A percentile compares a stretch with the other conserved stretches of the same genome.
phyloP scores from a whole-genome alignment of 2,888 invertebrate species.

The Altica lythri region DNA sequence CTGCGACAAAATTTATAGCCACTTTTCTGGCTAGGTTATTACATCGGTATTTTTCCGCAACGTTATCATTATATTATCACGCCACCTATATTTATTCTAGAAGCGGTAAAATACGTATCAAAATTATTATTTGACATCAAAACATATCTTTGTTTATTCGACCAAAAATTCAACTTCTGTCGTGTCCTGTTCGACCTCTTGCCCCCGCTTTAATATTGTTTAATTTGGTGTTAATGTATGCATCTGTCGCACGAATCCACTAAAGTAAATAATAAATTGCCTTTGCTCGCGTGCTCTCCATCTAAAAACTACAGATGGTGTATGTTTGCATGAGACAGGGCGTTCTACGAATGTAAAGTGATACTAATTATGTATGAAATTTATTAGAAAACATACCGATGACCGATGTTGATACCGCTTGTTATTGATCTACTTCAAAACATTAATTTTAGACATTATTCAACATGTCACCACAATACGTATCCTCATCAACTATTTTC shows the following conservation, averaged over 20 bases:
- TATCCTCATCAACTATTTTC: not conserved
- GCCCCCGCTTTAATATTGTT: constrained; percentile 46
- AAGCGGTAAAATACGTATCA: not conserved
- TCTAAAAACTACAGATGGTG: constrained; percentile 43
- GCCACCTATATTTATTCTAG: not conserved
- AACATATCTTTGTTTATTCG: constrained; percentile 17
- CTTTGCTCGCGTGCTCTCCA: constrained; percentile 41
- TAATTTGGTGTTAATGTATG: constrained; percentile 54
- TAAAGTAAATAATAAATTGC: constrained; percentile 46
- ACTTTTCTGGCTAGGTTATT: not conserved
- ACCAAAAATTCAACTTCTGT: constrained; percentile 4
- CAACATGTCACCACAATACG: not conserved
- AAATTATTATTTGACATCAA: constrained; percentile 17
- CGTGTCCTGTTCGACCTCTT: constrained; percentile 20
- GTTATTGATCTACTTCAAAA: constrained; percentile 27
- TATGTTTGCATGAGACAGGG: constrained; percentile 42
- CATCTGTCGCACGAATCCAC: constrained; percentile 49
- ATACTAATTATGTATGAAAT: constrained; percentile 49
- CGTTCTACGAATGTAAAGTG: constrained; percentile 47
- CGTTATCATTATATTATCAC: not conserved
- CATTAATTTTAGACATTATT: constrained; percentile 28
- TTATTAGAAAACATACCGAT: constrained; percentile 45
- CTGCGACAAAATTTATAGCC: constrained; percentile 2
- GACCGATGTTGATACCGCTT: constrained; percentile 26
- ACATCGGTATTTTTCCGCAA: not conserved